phyloP scores from a whole-genome alignment of 2,888 invertebrate genomes.

The Lasioglossum vierecki region DNA sequence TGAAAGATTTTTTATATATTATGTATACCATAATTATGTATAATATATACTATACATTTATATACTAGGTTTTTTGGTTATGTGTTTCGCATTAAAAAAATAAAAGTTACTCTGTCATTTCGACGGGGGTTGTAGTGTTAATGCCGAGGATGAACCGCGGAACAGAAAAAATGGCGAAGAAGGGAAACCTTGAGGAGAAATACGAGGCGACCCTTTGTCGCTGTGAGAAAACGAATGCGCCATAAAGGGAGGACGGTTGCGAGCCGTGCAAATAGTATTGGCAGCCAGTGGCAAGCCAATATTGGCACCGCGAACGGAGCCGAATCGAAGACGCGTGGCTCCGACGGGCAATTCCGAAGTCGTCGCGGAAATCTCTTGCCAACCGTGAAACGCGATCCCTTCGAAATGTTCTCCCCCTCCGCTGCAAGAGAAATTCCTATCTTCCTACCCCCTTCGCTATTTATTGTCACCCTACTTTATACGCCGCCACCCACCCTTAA shows the following conservation, averaged over 20 bases:
- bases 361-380: slow-evolving; percentile 50
- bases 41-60: no score
- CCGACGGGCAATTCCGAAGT: slow-evolving; percentile 47
- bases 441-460: background rate
- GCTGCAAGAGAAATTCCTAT: background rate
- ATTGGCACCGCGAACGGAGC: slow-evolving; percentile 37
- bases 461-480: background rate
- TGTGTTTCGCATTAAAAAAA: no score
- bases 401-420: slow-evolving; percentile 21
- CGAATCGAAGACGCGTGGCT: slow-evolving; percentile 50
- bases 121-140: no score
- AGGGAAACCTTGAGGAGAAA: slow-evolving; percentile 37
- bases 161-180: background rate
- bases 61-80: no score
- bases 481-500: background rate
- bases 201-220: slow-evolving; percentile 57
- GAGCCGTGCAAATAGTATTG: slow-evolving; percentile 64
- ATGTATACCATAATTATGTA: no score
- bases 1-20: no score
- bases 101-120: no score
- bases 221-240: slow-evolving; percentile 51
- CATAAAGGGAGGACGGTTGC: slow-evolving; percentile 55
- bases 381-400: slow-evolving; percentile 40
- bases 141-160: background rate
- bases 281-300: slow-evolving; percentile 52